Conservation (phyloP, 1,140 invertebrate species). For the Drosophila mayri region DNA sequence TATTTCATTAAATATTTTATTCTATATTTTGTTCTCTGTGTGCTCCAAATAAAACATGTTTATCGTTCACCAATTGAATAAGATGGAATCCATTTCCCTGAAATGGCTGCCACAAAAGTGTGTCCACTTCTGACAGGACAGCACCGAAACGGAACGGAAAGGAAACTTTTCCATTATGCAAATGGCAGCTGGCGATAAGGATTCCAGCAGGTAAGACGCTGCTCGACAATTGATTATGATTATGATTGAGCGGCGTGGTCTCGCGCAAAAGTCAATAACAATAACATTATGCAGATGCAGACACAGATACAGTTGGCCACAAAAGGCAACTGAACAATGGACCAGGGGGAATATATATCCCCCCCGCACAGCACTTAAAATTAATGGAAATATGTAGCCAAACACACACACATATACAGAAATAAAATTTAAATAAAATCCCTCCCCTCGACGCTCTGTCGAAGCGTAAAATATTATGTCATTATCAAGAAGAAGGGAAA, state of each 20-base stretch:
- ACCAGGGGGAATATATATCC: constrained; percentile 14
- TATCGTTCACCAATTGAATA: constrained; percentile 24
- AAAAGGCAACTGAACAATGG: constrained; percentile 53
- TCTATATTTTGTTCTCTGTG: not conserved
- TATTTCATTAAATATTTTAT: not conserved
- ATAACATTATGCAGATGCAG: constrained; percentile 72
- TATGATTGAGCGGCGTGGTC: constrained; percentile 67
- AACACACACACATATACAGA: constrained; percentile 52
- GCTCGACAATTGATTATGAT: constrained; percentile 73
- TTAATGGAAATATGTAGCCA: constrained; percentile 79
- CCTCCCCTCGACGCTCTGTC: constrained; percentile 43
- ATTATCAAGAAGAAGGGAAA: constrained; percentile 79
- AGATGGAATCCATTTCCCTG: constrained; percentile 7
- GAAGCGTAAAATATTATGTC: constrained; percentile 84
- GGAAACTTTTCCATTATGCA: constrained; percentile 64
- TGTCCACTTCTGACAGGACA: constrained; percentile 30
- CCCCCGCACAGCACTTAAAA: constrained; percentile 68
- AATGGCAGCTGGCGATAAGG: constrained; percentile 64
- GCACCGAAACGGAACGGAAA: constrained; percentile 12
- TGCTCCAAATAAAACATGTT: not conserved
- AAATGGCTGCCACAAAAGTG: constrained; percentile 25
- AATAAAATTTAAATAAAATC: constrained; percentile 78
- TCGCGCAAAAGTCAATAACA: constrained; percentile 78
- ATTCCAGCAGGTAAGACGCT: constrained; percentile 59
- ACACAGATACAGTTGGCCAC: constrained; percentile 45